phyloP scores from a whole-genome alignment of 2,797 vertebrate species.

The Rousettus madagascariensis region DNA sequence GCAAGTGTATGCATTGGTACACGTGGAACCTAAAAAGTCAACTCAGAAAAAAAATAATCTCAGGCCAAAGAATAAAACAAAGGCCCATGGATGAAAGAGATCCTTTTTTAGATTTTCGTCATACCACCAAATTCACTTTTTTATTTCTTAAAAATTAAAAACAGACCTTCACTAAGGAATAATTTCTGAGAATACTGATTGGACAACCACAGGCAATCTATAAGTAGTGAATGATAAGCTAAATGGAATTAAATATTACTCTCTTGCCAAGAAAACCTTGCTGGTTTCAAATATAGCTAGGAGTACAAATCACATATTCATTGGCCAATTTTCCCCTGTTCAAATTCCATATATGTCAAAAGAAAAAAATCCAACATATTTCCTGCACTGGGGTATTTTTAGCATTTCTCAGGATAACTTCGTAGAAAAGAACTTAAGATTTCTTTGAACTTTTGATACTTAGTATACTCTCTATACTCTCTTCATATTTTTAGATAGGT shows the following conservation, averaged over 20 bases:
- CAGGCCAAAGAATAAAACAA: conserved; percentile 62
- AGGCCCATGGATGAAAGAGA: not conserved
- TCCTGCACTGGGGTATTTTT: conserved; percentile 20
- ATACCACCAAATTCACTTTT: not conserved
- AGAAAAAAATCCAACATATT: conserved; percentile 19
- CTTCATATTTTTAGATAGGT: not conserved
- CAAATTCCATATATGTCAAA: conserved; percentile 31
- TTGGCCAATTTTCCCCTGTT: conserved; percentile 30
- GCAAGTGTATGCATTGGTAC: conserved; percentile 98
- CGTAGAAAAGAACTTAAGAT: conserved; percentile 6
- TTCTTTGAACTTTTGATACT: conserved; percentile 25
- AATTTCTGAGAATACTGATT: conserved; percentile 42
- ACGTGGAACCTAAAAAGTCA: conserved; percentile 93
- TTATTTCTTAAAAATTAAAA: conserved; percentile 28
- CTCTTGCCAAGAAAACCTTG: not conserved
- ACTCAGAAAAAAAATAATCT: conserved; percentile 76
- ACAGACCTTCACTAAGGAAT: not conserved
- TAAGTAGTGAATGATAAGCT: not conserved
- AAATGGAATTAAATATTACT: conserved; percentile 43
- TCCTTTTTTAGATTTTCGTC: conserved; percentile 26
- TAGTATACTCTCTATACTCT: not conserved
- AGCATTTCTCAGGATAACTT: not conserved
- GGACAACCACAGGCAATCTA: not conserved
- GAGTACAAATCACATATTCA: conserved; percentile 15
- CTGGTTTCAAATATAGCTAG: conserved; percentile 13